Percentiles rank a stretch among this genome's conserved stretches.
These are phyloP conservation scores for Acipenser oxyrinchus DNA, from an alignment of 2,797 vertebrate species.

Conservation along the genomic window DNA sequence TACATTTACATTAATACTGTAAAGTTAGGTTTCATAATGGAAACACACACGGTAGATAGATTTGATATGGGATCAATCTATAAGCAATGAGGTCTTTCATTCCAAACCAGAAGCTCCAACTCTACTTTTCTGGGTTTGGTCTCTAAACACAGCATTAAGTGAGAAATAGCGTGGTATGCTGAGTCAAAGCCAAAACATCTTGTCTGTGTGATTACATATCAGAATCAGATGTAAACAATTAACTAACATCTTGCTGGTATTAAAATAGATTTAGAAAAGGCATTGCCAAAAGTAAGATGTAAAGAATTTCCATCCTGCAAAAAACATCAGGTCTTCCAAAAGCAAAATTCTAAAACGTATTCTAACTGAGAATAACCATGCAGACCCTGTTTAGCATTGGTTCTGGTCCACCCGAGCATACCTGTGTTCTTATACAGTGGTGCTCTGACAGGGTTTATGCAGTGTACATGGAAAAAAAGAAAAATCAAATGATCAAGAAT, in stretches of 20 bases:
- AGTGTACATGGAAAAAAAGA: constrained; percentile 11
- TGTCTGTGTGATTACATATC: background rate
- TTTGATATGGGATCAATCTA: background rate
- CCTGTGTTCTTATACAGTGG: constrained; percentile 25
- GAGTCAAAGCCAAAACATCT: background rate
- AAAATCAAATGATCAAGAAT: background rate
- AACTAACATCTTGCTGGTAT: too few species aligned
- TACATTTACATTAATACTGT: background rate
- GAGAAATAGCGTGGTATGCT: background rate
- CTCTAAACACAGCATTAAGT: too few species aligned
- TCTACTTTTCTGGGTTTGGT: too few species aligned
- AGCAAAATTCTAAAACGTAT: constrained; percentile 25
- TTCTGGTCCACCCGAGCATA: constrained; percentile 27
- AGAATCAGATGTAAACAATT: too few species aligned
- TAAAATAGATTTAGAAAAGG: background rate
- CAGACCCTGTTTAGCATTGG: constrained; percentile 45
- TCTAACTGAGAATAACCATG: constrained; percentile 2
- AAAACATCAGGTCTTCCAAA: background rate
- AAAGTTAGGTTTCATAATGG: background rate
- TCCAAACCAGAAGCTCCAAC: too few species aligned
- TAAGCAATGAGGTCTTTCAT: too few species aligned
- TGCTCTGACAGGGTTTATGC: constrained; percentile 24
- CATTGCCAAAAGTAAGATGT: background rate
- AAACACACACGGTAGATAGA: background rate
- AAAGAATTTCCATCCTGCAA: background rate